phyloP scores from a whole-genome alignment of 2,113 vertebrate genomes.

The Phyllostomus discolor region DNA sequence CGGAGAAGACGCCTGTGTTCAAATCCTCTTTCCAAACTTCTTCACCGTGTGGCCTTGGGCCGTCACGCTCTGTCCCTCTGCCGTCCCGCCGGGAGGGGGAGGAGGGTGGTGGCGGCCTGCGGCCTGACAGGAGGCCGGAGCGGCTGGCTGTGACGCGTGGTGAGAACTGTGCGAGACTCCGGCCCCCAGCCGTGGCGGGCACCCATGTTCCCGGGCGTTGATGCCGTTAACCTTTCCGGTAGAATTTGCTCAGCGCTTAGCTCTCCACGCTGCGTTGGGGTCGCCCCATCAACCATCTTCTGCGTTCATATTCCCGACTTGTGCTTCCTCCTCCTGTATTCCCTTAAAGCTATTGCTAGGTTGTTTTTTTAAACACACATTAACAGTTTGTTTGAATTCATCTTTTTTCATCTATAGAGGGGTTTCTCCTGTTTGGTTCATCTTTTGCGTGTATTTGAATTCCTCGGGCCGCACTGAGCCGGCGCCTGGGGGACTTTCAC shows the following conservation, averaged over 20 bases:
- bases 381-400: neutral
- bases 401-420: neutral
- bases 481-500: neutral
- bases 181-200: rapidly evolving
- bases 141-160: rapidly evolving
- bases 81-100: rapidly evolving
- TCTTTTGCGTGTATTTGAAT: neutral
- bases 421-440: neutral
- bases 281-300: rapidly evolving
- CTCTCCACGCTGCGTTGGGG: neutral
- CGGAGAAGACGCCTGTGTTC: neutral
- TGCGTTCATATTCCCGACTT: neutral
- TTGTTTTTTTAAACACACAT: neutral
- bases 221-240: neutral
- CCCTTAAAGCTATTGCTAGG: neutral
- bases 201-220: too few relatives aligned
- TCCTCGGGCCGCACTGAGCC: too few relatives aligned
- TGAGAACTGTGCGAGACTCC: rapidly evolving
- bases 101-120: rapidly evolving
- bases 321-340: neutral
- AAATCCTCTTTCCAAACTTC: neutral
- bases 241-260: rapidly evolving
- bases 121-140: rapidly evolving
- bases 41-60: neutral
- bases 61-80: neutral